These are phyloP conservation scores for Siniperca knerii DNA, from an alignment of 2,113 vertebrate species.

Conservation along the genomic window DNA sequence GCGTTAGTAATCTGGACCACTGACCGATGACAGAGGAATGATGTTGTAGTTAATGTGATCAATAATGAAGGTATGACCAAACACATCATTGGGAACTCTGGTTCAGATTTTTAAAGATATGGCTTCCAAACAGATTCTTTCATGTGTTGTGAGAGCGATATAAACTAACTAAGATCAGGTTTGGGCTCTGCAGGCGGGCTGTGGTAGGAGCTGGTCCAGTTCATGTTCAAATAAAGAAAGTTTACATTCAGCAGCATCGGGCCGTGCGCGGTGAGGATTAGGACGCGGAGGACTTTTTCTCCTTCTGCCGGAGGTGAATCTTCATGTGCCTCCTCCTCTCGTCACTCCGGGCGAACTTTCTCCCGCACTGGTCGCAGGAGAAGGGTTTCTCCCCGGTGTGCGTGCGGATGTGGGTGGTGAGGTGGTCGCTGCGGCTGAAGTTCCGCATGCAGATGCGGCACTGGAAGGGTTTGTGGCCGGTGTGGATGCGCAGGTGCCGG, in stretches of 20 bases:
- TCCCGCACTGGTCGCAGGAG: slow-evolving; percentile 91
- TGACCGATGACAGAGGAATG: neutral
- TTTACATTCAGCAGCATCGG: slow-evolving; percentile 6
- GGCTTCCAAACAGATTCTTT: slow-evolving; percentile 9
- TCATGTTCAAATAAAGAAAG: neutral
- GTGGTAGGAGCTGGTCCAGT: neutral
- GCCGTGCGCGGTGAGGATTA: neutral
- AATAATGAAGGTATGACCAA: neutral
- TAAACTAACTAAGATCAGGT: neutral
- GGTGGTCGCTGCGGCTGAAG: slow-evolving; percentile 96
- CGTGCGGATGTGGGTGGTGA: slow-evolving; percentile 93
- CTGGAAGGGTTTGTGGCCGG: slow-evolving; percentile 94
- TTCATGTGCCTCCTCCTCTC: slow-evolving; percentile 93
- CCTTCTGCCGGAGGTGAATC: slow-evolving; percentile 93
- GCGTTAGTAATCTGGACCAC: neutral
- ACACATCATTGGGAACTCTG: neutral
- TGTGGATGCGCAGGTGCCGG: slow-evolving; percentile 94
- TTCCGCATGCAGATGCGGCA: slow-evolving; percentile 94
- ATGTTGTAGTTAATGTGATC: slow-evolving; percentile 1
- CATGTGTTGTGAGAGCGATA: neutral
- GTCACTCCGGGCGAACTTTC: slow-evolving; percentile 92
- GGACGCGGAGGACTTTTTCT: slow-evolving; percentile 79
- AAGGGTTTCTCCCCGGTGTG: slow-evolving; percentile 96
- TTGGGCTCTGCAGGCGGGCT: neutral
- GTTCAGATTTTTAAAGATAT: neutral